Evolutionary conservation across 2,113 vertebrate species (phyloP).

Genomic region (Eurystomus gularis): DNA sequence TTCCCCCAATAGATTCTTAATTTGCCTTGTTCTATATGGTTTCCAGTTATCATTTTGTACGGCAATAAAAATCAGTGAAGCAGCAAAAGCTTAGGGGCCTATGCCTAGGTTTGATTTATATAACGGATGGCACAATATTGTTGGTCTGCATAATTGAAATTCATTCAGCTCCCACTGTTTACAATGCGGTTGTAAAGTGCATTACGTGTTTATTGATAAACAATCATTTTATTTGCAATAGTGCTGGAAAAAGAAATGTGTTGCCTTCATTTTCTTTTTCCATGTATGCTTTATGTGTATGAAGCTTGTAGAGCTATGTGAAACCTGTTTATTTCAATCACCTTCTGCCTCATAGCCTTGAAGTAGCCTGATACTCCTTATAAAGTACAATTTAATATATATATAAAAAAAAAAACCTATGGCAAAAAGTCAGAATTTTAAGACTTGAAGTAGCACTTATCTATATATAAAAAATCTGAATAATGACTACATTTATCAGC

Average conservation of each 20-base stretch:
- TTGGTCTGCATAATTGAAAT: slow-evolving; percentile 51
- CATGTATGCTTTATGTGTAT: not conserved
- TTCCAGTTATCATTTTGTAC: slow-evolving; percentile 58
- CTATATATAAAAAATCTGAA: not conserved
- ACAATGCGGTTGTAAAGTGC: not conserved
- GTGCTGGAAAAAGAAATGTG: not conserved
- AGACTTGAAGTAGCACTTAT: not conserved
- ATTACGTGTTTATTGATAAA: slow-evolving; percentile 54
- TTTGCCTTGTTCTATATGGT: slow-evolving; percentile 67
- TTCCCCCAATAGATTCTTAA: slow-evolving; percentile 56
- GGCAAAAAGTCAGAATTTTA: not conserved
- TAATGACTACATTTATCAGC: not conserved
- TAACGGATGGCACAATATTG: slow-evolving; percentile 4
- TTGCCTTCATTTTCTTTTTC: not conserved
- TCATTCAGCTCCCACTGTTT: slow-evolving; percentile 38
- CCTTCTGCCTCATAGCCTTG: not conserved
- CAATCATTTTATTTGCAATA: slow-evolving; percentile 48
- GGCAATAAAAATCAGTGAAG: slow-evolving; percentile 64
- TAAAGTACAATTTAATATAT: not conserved
- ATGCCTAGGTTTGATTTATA: slow-evolving; percentile 51
- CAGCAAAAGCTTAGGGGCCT: slow-evolving; percentile 35
- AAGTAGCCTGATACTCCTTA: not conserved
- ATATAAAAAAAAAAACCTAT: not conserved
- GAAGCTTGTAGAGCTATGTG: not conserved
- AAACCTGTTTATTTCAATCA: not conserved